A percentile compares a stretch with the other conserved stretches of the same genome.
These are phyloP conservation scores for Hyppa rectilinea DNA, from an alignment of 2,888 invertebrate genomes.

Conservation along the genomic window DNA sequence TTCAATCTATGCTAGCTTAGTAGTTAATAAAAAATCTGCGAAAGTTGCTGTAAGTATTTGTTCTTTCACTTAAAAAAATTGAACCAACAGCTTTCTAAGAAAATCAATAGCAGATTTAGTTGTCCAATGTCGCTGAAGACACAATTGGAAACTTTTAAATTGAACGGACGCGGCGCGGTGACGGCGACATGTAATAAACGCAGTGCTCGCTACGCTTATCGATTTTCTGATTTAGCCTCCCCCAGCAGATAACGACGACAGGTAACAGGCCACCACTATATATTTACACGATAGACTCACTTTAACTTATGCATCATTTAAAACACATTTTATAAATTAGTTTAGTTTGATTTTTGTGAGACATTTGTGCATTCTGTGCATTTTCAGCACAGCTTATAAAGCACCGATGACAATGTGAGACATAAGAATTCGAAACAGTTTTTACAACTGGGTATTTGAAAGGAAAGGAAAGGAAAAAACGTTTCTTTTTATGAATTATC, in stretches of 20 bases:
- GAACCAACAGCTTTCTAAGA: constrained; percentile 9
- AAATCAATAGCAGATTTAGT: constrained; percentile 68
- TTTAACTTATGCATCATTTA: constrained; percentile 39
- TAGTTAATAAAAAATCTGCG: background rate
- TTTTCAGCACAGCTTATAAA: too few species aligned
- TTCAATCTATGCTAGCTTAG: background rate
- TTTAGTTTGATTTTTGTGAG: too few species aligned
- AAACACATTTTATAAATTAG: constrained; percentile 34
- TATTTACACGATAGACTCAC: constrained; percentile 52
- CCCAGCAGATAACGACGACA: constrained; percentile 84
- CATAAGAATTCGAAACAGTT: too few species aligned
- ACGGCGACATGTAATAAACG: constrained; percentile 75
- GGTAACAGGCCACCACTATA: constrained; percentile 74
- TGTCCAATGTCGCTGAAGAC: constrained; percentile 61
- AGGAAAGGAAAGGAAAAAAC: too few species aligned
- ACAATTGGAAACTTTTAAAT: constrained; percentile 75
- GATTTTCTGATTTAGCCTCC: constrained; percentile 89
- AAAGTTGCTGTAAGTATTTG: background rate
- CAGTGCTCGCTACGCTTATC: constrained; percentile 77
- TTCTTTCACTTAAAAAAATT: too few species aligned
- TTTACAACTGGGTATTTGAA: too few species aligned
- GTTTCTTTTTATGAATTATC: too few species aligned
- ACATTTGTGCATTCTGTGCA: too few species aligned
- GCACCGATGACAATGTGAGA: too few species aligned
- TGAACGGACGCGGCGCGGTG: constrained; percentile 69